These are phyloP conservation scores for Onychomys leucogaster DNA, from an alignment of 2,797 vertebrate species.

Conservation along the genomic window DNA sequence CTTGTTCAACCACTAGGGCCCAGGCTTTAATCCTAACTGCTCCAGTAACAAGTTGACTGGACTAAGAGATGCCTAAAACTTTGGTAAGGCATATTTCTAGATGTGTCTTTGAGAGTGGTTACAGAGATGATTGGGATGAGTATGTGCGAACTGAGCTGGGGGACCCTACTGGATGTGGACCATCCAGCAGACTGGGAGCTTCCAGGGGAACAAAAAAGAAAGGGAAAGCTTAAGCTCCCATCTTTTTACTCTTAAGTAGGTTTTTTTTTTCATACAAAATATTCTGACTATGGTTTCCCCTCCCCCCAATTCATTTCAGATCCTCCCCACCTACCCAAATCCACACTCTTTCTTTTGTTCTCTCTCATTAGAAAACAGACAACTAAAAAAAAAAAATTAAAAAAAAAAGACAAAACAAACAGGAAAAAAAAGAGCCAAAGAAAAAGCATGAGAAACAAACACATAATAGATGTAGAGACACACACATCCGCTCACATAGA, in stretches of 20 bases:
- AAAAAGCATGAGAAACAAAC: not conserved
- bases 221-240: not conserved
- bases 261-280: not conserved
- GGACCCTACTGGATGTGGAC: not conserved
- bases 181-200: not conserved
- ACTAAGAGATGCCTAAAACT: not conserved
- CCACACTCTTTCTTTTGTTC: not conserved
- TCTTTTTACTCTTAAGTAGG: not conserved
- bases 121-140: not conserved
- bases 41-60: not conserved
- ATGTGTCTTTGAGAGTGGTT: no score
- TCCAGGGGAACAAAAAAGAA: not conserved
- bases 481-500: not conserved
- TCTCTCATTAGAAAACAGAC: not conserved
- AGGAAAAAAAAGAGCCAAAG: not conserved
- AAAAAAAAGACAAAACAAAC: not conserved
- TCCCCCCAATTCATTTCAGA: not conserved
- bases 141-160: no score
- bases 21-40: not conserved
- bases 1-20: not conserved
- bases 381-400: not conserved
- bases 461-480: not conserved
- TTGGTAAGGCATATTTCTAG: not conserved
- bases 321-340: not conserved
- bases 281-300: not conserved